Evolutionary conservation across 2,888 invertebrate genomes (phyloP).

Genomic region (Aspidiotus rigidus): DNA sequence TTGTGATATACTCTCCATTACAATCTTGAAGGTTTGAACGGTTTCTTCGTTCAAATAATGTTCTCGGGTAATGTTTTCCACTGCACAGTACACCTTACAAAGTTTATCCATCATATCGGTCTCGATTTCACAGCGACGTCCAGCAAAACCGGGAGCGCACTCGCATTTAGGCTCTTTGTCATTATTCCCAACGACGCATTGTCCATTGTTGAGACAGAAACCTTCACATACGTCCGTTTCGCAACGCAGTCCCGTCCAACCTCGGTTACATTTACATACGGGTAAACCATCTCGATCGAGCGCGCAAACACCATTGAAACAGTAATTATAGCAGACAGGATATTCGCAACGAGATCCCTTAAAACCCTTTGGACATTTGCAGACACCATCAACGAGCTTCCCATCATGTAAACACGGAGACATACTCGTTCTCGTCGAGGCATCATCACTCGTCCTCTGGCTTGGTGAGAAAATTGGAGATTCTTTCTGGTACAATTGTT

Average conservation of each 20-base stretch:
- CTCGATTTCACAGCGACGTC: conserved; percentile 51
- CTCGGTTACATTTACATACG: conserved; percentile 46
- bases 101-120: conserved; percentile 41
- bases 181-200: conserved; percentile 45
- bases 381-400: conserved; percentile 43
- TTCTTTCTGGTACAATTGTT: not conserved
- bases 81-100: conserved; percentile 44
- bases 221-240: conserved; percentile 49
- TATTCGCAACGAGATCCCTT: conserved; percentile 58
- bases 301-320: conserved; percentile 45
- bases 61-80: too few species aligned
- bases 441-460: conserved; percentile 4
- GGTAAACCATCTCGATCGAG: conserved; percentile 42
- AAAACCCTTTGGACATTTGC: conserved; percentile 57
- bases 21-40: too few species aligned
- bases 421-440: not conserved
- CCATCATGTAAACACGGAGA: conserved; percentile 34
- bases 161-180: conserved; percentile 34
- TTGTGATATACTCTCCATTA: too few species aligned
- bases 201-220: conserved; percentile 56
- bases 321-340: conserved; percentile 62
- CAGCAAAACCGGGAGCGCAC: conserved; percentile 45
- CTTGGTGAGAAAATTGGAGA: not conserved
- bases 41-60: too few species aligned
- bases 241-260: conserved; percentile 48